Evolutionary conservation across 1,140 invertebrate species (phyloP), one percentile per base, ranked within the genome.

Genomic region (Hyles vespertilio): DNA sequence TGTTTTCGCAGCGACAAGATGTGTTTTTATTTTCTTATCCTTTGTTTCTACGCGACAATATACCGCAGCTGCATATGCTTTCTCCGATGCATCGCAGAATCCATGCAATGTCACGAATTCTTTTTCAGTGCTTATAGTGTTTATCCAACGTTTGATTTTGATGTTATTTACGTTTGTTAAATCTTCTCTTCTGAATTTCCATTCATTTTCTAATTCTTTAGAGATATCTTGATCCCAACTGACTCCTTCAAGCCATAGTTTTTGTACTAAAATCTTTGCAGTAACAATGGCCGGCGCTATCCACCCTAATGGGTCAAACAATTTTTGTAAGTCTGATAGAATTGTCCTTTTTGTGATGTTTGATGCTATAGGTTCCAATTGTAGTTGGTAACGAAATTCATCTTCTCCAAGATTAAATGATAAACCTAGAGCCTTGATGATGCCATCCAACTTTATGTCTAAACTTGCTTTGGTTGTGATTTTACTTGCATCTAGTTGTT

Each of bases 231-330:
- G 63, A 51, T 85, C 79, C 79, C 82, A 85, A n/a, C 44, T 32
- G 0, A 79, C 3, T 33, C 59, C 61, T 59, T 70, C 52, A 3
- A 74, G 45, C 79, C 79, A 84, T 10, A 81, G 56, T 55, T 65
- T 65, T 72, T 84, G 77, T 5, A 84, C 65, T 44, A 82, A 50
- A 34, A 75, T 61, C 69, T 84, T 84, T 51, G 76, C 70, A 47
- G 50, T 44, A 11, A 84, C 46, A 8, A 73, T 72, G 2, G 61
- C 56, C 45, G 79, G 76, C 22, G 70, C 59, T 59, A 82, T 55
- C 74, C 74, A 79, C 1, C 79, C 76, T 5, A 81, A 59, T 12
- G 81, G 79, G 51, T 84, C 76, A 56, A 67, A 80, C 8, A n/a
- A 80, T 46, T 59, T 53, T 43, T 72, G 72, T 6, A 78, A 56